Evolutionary conservation across 2,888 invertebrate species (phyloP), one percentile per base, ranked within the genome.

Genomic region (Galerucella pusilla): DNA sequence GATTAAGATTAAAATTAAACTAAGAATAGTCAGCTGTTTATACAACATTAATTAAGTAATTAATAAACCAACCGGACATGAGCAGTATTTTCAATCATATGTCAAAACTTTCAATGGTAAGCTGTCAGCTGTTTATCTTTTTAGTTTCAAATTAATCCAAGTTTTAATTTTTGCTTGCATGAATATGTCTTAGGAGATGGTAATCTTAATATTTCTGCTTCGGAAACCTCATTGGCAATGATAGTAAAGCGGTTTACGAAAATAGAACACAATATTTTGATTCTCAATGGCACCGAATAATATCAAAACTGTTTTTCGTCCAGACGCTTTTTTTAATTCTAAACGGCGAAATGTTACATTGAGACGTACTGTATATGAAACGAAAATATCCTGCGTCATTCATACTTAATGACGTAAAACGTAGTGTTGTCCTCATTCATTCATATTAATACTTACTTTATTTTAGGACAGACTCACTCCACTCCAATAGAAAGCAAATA

Each of bases 361-460:
- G 42, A 25, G 57, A 57, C 42, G 14, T 68, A n/a, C 42, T 57
- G 68, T 68, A 68, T 20, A 61, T 49, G 49, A 61, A 68, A 45
- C 60, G 28, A 72, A 65, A 66, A 60, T 59, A 60, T 66, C 59
- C 52, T 72, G 69, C 72, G 75, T 75, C 75, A 75, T 28, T 69
- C 65, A 54, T 67, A 59, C 64, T 63, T 75, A 46, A 54, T 75
- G 75, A 75, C 75, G 75, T 75, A 72, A 73, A 54, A 12, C 67
- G 65, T 74, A 59, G 72, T 71, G 71, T 71, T 57, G 71, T 75
- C 63, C 69, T 75, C 75, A 72, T 75, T 72, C 72, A 75, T 72
- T 75, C 68, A 72, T 75, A 68, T 66, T 73, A 69, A 69, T 72
- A 73, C 67, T 57, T 57, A 57, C 42, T 75, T 73, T 75, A 75